These are phyloP conservation scores for Drosophila leontia DNA, from an alignment of 1,140 invertebrate species.

Conservation along the genomic window DNA sequence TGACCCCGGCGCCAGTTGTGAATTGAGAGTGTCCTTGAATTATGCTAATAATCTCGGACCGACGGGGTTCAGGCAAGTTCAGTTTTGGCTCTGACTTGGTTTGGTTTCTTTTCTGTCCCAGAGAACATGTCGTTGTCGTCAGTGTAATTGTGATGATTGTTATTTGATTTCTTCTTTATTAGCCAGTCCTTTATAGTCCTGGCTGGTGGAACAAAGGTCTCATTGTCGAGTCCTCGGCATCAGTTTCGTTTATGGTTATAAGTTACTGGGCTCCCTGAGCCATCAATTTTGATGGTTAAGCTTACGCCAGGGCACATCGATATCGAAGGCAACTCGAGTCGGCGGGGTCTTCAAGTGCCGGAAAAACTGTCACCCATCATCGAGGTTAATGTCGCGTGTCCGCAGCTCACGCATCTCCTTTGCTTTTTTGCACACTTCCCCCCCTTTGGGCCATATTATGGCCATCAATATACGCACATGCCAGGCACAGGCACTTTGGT, in stretches of 20 bases:
- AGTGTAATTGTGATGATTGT: slow-evolving; percentile 46
- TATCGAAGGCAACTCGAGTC: not conserved
- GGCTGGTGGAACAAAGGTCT: slow-evolving; percentile 21
- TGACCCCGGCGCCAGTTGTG: slow-evolving; percentile 30
- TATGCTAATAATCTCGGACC: slow-evolving; percentile 39
- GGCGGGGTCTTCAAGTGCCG: slow-evolving; percentile 16
- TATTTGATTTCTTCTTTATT: slow-evolving; percentile 49
- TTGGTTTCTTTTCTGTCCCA: not conserved
- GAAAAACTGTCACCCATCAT: slow-evolving; percentile 51
- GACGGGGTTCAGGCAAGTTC: slow-evolving; percentile 30
- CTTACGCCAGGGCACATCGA: slow-evolving; percentile 13
- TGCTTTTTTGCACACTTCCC: not conserved
- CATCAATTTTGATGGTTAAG: slow-evolving; percentile 44
- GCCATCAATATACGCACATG: slow-evolving; percentile 12
- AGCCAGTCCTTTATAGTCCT: slow-evolving; percentile 29
- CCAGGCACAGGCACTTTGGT: slow-evolving; percentile 30
- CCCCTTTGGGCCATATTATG: slow-evolving; percentile 12
- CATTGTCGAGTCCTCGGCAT: slow-evolving; percentile 17
- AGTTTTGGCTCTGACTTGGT: slow-evolving; percentile 3
- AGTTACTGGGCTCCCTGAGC: slow-evolving; percentile 42
- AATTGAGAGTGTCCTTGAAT: slow-evolving; percentile 8
- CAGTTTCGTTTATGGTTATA: slow-evolving; percentile 44
- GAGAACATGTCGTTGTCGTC: slow-evolving; percentile 15
- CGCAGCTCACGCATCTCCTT: slow-evolving; percentile 22
- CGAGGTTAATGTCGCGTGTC: slow-evolving; percentile 37